phyloP scores from a whole-genome alignment of 1,140 invertebrate species.

The Neocloeon triangulifer region DNA sequence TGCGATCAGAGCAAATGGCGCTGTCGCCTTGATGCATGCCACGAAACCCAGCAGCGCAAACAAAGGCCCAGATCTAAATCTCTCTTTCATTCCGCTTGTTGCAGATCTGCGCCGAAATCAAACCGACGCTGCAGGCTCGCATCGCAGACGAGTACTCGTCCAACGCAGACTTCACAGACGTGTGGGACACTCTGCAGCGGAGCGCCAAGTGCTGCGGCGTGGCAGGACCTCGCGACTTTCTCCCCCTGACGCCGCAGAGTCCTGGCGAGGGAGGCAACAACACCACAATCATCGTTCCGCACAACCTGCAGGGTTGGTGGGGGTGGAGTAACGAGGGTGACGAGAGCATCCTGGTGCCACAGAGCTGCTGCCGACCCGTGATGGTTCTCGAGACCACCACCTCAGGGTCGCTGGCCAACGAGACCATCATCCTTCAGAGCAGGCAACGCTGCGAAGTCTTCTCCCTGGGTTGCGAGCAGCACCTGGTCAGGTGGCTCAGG shows the following conservation, averaged over 20 bases:
- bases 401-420: not conserved
- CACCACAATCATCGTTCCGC: no score
- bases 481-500: slow-evolving; percentile 44
- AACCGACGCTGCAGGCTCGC: slow-evolving; percentile 33
- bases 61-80: no score
- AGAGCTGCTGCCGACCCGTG: not conserved
- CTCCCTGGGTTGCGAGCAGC: slow-evolving; percentile 37
- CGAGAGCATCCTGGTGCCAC: not conserved
- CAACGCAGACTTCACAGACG: slow-evolving; percentile 43
- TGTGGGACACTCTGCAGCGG: slow-evolving; percentile 59
- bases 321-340: slow-evolving; percentile 2
- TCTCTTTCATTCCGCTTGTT: no score
- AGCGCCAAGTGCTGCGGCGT: slow-evolving; percentile 62
- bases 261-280: no score
- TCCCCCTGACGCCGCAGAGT: not conserved
- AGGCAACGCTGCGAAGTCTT: slow-evolving; percentile 13
- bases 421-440: not conserved
- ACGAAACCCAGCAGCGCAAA: no score
- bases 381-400: not conserved
- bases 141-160: slow-evolving; percentile 38
- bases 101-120: slow-evolving; percentile 43
- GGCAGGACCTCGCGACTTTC: slow-evolving; percentile 37
- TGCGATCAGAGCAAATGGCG: no score
- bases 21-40: no score
- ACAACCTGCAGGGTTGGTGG: slow-evolving; percentile 12